Conservation (phyloP, 64 coral and sea anemone genomes). For the Acropora tenuis region DNA sequence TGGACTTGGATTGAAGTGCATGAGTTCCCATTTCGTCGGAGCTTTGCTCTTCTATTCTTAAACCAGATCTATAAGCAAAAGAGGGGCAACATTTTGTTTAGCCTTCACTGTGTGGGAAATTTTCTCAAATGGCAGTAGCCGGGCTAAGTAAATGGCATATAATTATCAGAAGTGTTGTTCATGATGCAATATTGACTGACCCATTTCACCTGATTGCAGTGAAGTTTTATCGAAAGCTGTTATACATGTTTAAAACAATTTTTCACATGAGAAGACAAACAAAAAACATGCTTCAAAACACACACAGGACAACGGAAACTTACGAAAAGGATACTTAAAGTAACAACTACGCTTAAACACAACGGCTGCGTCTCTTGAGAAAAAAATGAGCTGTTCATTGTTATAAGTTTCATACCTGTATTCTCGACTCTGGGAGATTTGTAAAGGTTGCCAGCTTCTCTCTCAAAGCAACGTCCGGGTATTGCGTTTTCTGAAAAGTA, state of each 20-base stretch:
- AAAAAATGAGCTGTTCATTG: no score
- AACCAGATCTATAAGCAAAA: constrained; percentile 69
- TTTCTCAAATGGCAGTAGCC: background rate
- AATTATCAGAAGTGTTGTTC: no score
- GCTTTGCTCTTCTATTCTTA: constrained; percentile 81
- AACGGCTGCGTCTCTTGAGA: no score
- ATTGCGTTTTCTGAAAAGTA: constrained; percentile 66
- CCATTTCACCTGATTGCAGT: no score
- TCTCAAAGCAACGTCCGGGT: constrained; percentile 67
- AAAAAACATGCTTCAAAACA: background rate
- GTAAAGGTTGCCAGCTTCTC: constrained; percentile 58
- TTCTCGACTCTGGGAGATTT: constrained; percentile 68
- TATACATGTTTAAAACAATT: no score
- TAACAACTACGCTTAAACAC: no score
- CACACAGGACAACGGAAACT: background rate
- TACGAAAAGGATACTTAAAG: no score
- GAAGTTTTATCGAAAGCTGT: no score
- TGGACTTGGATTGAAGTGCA: background rate
- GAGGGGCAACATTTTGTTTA: background rate
- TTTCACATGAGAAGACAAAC: no score
- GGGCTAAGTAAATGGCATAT: no score
- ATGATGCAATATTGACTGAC: no score
- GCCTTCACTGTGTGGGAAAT: background rate
- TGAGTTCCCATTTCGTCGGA: constrained; percentile 43
- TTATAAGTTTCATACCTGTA: constrained; percentile 42